Evolutionary conservation across 2,797 vertebrate genomes (phyloP), one percentile per base, ranked within the genome.

Genomic region (Silurus aristotelis): DNA sequence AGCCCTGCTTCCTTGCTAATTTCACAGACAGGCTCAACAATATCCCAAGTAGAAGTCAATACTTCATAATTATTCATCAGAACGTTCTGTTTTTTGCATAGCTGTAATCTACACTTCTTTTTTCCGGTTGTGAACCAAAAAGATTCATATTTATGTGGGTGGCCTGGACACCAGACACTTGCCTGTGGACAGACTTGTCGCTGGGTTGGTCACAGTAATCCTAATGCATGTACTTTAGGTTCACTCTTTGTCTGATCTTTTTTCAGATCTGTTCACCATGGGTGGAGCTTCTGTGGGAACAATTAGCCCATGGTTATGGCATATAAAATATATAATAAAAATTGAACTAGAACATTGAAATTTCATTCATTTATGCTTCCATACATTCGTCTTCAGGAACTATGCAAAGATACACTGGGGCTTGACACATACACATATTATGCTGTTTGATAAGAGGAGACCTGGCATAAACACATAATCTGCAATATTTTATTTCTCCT

Each of bases 261-360:
- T 20, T 48, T 31, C n/a, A 71, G 31, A 58, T 61, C 55, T 80
- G 19, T 79, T 78, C 38, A 70, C 19, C 8, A 15, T 58, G 46
- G 78, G 78, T 66, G 78, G 78, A 38, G 22, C 43, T 80, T 46
- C 43, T 52, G 61, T 80, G 43, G 78, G 3, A 64, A 43, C 60
- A 61, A 64, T 48, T 48, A 15, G 61, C 14, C 46, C 20, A 3
- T 46, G 20, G 58, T 46, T 13, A 63, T 48, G 64, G 43, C 43
- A 58, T 58, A 58, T 58, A 58, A 58, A 58, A 58, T 17, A 58
- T 58, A n/a, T n/a, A n/a, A n/a, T n/a, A n/a, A 58, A 15, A 58
- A 58, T 58, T 17, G 1, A 1, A 27, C 31, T 31, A 31, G 31
- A 5, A 1, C 31, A 68, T 7, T 68, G 67, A 31, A 27, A 66